These are phyloP conservation scores for Trachelus stipa DNA, from an alignment of 2,888 invertebrate species.

Conservation along the genomic window DNA sequence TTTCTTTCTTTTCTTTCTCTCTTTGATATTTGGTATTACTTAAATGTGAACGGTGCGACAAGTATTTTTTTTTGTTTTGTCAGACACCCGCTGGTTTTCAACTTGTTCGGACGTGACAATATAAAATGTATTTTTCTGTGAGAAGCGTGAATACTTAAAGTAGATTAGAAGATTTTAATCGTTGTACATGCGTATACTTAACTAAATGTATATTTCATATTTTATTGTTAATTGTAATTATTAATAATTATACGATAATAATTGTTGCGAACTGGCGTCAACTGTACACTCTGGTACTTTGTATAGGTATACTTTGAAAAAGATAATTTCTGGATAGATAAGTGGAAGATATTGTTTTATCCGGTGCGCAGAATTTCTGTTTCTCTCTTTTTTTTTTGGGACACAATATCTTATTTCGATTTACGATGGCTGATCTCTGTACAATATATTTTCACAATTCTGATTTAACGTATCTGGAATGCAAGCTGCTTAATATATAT, in stretches of 20 bases:
- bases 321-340: slow-evolving; percentile 7
- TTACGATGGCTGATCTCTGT: neutral
- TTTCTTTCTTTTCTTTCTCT: neutral
- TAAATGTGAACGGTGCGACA: neutral
- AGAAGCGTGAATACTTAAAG: slow-evolving; percentile 39
- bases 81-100: neutral
- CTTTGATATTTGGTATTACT: neutral
- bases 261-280: slow-evolving; percentile 23
- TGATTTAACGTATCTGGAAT: neutral
- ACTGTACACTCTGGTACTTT: slow-evolving; percentile 16
- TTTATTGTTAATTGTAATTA: slow-evolving; percentile 37
- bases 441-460: neutral
- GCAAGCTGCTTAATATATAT: neutral
- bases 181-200: slow-evolving; percentile 42
- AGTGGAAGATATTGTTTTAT: neutral
- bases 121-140: slow-evolving; percentile 16
- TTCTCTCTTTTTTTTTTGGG: neutral
- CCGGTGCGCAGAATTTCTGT: neutral
- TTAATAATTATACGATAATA: slow-evolving; percentile 18
- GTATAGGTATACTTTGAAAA: slow-evolving; percentile 28
- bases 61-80: neutral
- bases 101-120: slow-evolving; percentile 1
- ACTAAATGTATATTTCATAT: slow-evolving; percentile 45
- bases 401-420: neutral
- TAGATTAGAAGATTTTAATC: slow-evolving; percentile 21